Conservation (phyloP, 2,113 vertebrate species). For the Passer domesticus region DNA sequence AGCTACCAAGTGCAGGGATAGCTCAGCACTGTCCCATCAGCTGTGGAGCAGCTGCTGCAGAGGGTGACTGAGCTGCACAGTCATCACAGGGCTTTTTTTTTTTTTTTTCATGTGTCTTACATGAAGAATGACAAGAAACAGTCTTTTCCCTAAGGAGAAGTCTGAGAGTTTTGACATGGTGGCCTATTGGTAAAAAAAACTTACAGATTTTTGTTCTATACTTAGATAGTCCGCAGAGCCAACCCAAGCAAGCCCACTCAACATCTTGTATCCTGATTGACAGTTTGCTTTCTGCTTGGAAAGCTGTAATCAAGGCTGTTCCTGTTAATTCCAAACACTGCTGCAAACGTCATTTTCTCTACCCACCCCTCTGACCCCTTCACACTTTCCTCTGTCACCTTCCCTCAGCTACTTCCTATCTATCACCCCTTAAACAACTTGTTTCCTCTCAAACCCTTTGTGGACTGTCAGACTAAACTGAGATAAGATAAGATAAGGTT, state of each 20-base stretch:
- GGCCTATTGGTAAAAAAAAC: not conserved
- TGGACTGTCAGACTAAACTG: constrained; percentile 7
- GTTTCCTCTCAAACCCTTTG: not conserved
- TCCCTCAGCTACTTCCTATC: not conserved
- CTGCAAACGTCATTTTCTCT: not conserved
- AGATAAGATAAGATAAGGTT: not conserved
- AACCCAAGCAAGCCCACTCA: not conserved
- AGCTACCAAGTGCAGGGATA: not conserved
- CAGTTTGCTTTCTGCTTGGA: not conserved
- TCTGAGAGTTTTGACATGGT: not conserved
- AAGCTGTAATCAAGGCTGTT: not conserved
- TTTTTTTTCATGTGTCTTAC: not conserved
- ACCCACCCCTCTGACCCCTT: not conserved
- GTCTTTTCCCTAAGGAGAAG: not conserved
- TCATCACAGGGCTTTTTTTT: accelerated
- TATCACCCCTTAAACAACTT: not conserved
- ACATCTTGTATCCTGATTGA: not conserved
- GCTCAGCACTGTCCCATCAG: not conserved
- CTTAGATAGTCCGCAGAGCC: not conserved
- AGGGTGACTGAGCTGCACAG: not conserved
- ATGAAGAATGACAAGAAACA: not conserved
- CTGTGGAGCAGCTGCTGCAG: not conserved
- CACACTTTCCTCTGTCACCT: not conserved
- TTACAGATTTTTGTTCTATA: not conserved
- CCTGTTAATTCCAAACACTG: not conserved